A percentile compares a stretch with the other conserved stretches of the same genome.
Evolutionary conservation across 1,140 invertebrate genomes (phyloP).

Genomic region (Harlomillsia oculata): DNA sequence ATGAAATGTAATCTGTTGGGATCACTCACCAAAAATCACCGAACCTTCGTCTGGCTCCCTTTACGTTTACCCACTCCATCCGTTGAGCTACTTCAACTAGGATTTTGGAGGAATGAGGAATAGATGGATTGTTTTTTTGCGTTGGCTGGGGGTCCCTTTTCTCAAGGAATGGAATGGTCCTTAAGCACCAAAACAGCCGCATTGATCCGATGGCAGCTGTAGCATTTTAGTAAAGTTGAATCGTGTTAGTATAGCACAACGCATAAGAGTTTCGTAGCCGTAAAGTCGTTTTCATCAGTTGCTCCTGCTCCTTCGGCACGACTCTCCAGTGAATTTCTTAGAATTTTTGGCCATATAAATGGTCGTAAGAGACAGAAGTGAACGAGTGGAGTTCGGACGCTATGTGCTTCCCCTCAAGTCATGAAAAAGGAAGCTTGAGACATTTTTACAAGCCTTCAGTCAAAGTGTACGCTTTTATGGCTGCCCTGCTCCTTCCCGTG

Average conservation of each 20-base stretch:
- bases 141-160: slow-evolving; percentile 33
- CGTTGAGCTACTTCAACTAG: not conserved
- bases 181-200: no score
- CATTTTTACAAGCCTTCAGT: slow-evolving; percentile 36
- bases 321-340: slow-evolving; percentile 35
- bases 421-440: slow-evolving; percentile 32
- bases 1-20: slow-evolving; percentile 34
- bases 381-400: slow-evolving; percentile 5
- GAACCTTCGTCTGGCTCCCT: not conserved
- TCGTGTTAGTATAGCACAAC: no score
- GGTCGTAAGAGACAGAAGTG: slow-evolving; percentile 14
- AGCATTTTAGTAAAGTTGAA: no score
- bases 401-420: slow-evolving; percentile 16
- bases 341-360: slow-evolving; percentile 36
- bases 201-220: no score
- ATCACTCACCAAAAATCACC: not conserved
- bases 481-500: slow-evolving; percentile 26
- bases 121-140: slow-evolving; percentile 30
- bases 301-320: slow-evolving; percentile 6
- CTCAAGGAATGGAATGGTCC: slow-evolving; percentile 10
- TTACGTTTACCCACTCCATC: not conserved
- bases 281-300: slow-evolving; percentile 13
- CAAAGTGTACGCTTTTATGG: slow-evolving; percentile 36
- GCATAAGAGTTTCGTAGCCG: no score
- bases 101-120: slow-evolving; percentile 2